Conservation (phyloP, 1,140 invertebrate species). For the Chironomus striatipennis region DNA sequence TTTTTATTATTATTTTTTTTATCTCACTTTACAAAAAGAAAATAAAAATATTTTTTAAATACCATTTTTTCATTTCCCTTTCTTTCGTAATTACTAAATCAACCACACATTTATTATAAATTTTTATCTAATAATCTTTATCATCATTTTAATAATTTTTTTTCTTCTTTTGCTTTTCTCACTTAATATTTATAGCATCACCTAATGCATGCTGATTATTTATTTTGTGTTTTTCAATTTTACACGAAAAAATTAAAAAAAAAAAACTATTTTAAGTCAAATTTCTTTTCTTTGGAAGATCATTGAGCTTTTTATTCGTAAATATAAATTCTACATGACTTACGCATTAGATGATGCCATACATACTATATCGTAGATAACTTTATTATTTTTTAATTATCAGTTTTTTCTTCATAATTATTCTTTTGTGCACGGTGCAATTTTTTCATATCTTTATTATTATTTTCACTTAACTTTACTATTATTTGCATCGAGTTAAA, state of each 20-base stretch:
- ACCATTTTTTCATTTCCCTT: background rate
- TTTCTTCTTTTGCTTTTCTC: background rate
- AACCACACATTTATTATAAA: slow-evolving; percentile 22
- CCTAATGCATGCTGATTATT: no score
- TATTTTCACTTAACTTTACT: background rate
- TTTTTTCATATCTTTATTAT: background rate
- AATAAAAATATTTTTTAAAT: background rate
- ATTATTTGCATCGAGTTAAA: background rate
- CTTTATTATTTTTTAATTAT: background rate
- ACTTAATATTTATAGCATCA: no score
- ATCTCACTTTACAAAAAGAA: background rate
- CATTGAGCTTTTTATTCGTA: background rate
- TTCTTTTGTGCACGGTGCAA: background rate
- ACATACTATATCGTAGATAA: background rate
- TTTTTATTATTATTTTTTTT: background rate
- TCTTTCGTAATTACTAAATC: background rate
- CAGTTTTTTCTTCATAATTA: background rate
- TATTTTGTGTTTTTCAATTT: no score
- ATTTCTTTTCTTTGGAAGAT: background rate
- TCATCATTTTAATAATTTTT: background rate
- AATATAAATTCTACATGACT: no score
- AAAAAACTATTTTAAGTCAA: no score
- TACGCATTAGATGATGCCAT: background rate
- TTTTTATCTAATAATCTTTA: slow-evolving; percentile 15
- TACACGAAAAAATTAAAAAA: no score